These are phyloP conservation scores for Lasioglossum figueresi DNA, from an alignment of 2,888 invertebrate genomes.

Conservation along the genomic window DNA sequence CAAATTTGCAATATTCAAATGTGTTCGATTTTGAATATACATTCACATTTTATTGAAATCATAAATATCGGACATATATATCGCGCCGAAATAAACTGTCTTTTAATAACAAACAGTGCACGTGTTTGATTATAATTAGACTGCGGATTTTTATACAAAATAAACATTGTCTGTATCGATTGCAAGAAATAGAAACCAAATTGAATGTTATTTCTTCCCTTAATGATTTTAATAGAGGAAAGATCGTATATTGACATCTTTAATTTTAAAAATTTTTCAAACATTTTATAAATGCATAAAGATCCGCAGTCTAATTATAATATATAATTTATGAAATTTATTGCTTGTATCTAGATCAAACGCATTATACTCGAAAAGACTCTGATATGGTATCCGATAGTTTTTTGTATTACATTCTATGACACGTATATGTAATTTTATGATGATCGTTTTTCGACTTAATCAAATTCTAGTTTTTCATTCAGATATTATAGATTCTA, in stretches of 20 bases:
- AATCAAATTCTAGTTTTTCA: background rate
- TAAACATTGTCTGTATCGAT: too few relatives aligned
- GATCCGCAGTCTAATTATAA: too few relatives aligned
- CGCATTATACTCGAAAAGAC: background rate
- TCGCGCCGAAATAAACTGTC: background rate
- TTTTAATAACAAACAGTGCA: constrained; percentile 15
- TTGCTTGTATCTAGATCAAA: background rate
- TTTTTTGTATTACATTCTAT: background rate
- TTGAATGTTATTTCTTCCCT: too few relatives aligned
- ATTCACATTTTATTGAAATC: constrained; percentile 13
- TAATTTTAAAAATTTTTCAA: too few relatives aligned
- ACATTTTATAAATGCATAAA: too few relatives aligned
- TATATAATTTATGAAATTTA: constrained; percentile 14
- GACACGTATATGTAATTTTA: background rate
- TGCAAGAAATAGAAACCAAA: too few relatives aligned
- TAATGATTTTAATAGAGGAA: too few relatives aligned
- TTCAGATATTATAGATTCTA: constrained; percentile 13
- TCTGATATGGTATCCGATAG: constrained; percentile 33
- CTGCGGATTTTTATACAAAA: too few relatives aligned
- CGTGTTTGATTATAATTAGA: constrained; percentile 16
- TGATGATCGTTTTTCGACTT: too few relatives aligned
- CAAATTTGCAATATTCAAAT: constrained; percentile 12
- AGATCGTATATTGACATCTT: too few relatives aligned
- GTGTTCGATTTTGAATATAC: constrained; percentile 24
- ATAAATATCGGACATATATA: background rate